These are phyloP conservation scores for Peromyscus eremicus DNA, from an alignment of 2,797 vertebrate species.

Conservation along the genomic window DNA sequence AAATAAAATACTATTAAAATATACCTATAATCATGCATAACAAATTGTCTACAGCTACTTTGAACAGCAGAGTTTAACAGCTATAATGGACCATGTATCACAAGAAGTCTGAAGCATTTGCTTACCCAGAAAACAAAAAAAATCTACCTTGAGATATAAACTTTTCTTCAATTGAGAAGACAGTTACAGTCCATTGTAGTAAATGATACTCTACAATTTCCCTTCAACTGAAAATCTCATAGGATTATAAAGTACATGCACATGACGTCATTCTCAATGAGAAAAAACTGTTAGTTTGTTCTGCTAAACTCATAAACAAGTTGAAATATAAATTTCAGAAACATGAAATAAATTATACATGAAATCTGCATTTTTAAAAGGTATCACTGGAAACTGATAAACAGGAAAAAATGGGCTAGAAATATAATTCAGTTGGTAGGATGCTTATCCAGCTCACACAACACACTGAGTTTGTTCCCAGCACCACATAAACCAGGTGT, in stretches of 20 bases:
- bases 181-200: not conserved
- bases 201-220: not conserved
- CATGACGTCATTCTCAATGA: not conserved
- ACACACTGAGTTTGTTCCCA: not conserved
- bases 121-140: not conserved
- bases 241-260: not conserved
- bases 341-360: not conserved
- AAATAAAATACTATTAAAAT: constrained; percentile 11
- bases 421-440: not conserved
- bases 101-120: not conserved
- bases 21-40: not conserved
- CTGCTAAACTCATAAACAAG: not conserved
- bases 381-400: not conserved
- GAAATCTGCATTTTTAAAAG: constrained; percentile 9
- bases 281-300: not conserved
- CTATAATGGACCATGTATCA: not conserved
- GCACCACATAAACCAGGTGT: not conserved
- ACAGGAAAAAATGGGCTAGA: not conserved
- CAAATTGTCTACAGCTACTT: not conserved
- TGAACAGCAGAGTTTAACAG: not conserved
- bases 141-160: not conserved
- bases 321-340: not conserved
- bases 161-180: not conserved
- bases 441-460: not conserved
- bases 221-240: not conserved